Conservation (phyloP, 2,113 vertebrate genomes). For the Ophthalmolycus amberensis region DNA sequence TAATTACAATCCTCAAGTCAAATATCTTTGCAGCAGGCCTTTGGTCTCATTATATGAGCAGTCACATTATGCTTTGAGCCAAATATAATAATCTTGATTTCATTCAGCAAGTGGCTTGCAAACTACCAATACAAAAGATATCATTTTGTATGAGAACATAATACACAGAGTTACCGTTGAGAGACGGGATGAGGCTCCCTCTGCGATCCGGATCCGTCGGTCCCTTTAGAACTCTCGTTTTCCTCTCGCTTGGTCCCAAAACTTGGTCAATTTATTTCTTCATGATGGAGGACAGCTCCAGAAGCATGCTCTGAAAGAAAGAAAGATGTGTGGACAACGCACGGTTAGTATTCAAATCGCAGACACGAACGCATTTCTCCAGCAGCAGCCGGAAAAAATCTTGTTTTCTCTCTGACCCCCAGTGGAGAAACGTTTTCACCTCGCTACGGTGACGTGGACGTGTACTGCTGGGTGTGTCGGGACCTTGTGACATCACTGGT, state of each 20-base stretch:
- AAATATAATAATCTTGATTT: constrained; percentile 22
- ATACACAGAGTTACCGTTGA: constrained; percentile 1
- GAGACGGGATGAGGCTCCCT: constrained; percentile 15
- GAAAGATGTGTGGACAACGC: neutral
- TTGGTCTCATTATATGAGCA: constrained; percentile 57
- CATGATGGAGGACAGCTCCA: constrained; percentile 97
- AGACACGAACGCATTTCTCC: neutral
- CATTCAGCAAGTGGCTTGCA: constrained; percentile 4
- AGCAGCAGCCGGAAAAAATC: neutral
- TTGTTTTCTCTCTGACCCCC: neutral
- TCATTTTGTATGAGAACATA: neutral
- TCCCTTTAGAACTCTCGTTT: neutral
- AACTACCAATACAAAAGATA: constrained; percentile 24
- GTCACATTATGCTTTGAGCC: constrained; percentile 30
- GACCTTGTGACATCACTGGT: neutral
- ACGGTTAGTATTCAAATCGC: constrained; percentile 5
- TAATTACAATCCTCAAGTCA: constrained; percentile 39
- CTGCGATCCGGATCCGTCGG: neutral
- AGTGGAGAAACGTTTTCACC: neutral
- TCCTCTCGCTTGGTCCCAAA: neutral
- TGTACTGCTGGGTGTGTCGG: neutral
- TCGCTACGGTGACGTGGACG: neutral
- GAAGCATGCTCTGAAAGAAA: constrained; percentile 92
- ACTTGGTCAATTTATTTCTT: constrained; percentile 85
- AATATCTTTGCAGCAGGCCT: neutral